phyloP scores from a whole-genome alignment of 2,113 vertebrate genomes.

The Hymenochirus boettgeri region DNA sequence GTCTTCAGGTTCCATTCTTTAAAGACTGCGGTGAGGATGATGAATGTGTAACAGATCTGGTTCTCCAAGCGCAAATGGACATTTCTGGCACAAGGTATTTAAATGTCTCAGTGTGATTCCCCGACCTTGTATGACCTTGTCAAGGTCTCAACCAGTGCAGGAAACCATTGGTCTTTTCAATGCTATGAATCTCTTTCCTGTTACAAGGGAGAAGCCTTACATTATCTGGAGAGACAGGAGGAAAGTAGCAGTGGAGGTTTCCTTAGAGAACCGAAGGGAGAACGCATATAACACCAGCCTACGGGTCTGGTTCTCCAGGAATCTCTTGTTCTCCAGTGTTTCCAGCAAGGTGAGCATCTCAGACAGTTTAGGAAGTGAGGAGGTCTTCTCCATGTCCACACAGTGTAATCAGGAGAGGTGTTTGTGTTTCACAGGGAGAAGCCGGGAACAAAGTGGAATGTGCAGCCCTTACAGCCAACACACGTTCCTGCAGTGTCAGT shows the following conservation, averaged over 20 bases:
- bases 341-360: conserved; percentile 63
- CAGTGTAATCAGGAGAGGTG: too few relatives aligned
- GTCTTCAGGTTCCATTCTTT: conserved; percentile 82
- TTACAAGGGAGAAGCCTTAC: conserved; percentile 73
- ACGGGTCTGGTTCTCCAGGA: conserved; percentile 76
- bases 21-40: conserved; percentile 93
- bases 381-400: too few relatives aligned
- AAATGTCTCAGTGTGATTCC: not conserved
- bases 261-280: conserved; percentile 80
- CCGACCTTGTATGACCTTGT: not conserved
- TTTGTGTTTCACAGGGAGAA: conserved; percentile 61
- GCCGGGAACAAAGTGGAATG: conserved; percentile 80
- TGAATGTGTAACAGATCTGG: conserved; percentile 79
- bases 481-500: conserved; percentile 75
- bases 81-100: conserved; percentile 76
- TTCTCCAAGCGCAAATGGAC: conserved; percentile 73
- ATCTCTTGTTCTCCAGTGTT: conserved; percentile 87
- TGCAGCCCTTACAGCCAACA: conserved; percentile 55
- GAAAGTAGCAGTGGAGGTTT: conserved; percentile 70
- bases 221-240: conserved; percentile 70
- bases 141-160: too few relatives aligned
- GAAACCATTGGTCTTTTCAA: too few relatives aligned
- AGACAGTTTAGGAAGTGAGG: too few relatives aligned
- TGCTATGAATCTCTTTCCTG: not conserved
- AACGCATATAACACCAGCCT: conserved; percentile 91